Percentiles rank a stretch among this genome's conserved stretches.
These are phyloP conservation scores for Umimayanthus chanpuru DNA, from an alignment of 92 coral and sea anemone species.

Conservation along the genomic window DNA sequence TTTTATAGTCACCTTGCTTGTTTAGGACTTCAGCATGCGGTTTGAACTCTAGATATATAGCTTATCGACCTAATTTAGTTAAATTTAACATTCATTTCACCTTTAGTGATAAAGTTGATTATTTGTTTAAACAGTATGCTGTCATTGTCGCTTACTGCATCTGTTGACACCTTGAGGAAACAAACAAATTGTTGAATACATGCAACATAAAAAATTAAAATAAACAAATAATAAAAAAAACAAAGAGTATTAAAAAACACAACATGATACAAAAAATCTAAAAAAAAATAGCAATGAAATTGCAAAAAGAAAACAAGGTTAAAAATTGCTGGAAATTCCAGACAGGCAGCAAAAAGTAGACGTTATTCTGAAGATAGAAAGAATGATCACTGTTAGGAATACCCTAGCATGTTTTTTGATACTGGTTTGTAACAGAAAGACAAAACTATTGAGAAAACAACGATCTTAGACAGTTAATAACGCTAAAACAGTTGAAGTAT, in stretches of 20 bases:
- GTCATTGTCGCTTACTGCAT: conserved; percentile 30
- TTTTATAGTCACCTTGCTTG: neutral
- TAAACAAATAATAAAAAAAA: neutral
- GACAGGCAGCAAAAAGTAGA: neutral
- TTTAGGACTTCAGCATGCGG: neutral
- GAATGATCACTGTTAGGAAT: neutral
- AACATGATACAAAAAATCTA: neutral
- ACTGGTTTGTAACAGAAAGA: neutral
- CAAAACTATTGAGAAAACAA: neutral
- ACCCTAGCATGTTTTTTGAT: too few species aligned
- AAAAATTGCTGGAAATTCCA: neutral
- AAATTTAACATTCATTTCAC: conserved; percentile 49
- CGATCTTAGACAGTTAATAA: neutral
- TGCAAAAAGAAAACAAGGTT: neutral
- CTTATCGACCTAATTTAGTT: neutral
- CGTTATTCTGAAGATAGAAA: neutral
- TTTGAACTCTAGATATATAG: neutral
- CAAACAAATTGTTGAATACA: conserved; percentile 23
- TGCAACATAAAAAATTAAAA: conserved; percentile 25
- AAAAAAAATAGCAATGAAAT: neutral
- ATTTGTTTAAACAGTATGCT: conserved; percentile 63
- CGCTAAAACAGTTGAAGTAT: too few species aligned
- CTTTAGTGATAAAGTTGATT: conserved; percentile 69
- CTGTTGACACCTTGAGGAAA: conserved; percentile 35
- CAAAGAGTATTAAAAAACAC: neutral